Evolutionary conservation across 2,797 vertebrate genomes (phyloP).

Genomic region (Danio tinwini): DNA sequence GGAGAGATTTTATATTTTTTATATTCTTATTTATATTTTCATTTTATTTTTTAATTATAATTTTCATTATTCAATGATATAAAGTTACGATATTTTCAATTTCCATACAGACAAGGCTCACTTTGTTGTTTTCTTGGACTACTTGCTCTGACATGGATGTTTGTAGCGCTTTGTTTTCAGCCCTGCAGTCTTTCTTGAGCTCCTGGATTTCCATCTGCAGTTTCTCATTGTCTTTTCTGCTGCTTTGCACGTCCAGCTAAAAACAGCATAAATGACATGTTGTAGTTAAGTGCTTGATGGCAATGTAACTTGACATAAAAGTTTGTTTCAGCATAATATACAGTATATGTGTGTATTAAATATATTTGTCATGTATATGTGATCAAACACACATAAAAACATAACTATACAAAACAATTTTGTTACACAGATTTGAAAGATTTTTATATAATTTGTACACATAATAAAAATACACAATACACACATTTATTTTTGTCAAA

Average conservation of each 20-base stretch:
- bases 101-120: slow-evolving; percentile 55
- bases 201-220: slow-evolving; percentile 65
- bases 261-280: neutral
- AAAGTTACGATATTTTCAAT: neutral
- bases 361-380: no score
- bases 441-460: no score
- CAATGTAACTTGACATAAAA: no score
- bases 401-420: no score
- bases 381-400: no score
- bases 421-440: no score
- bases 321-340: no score
- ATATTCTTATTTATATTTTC: no score
- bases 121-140: slow-evolving; percentile 42
- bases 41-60: neutral
- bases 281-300: neutral
- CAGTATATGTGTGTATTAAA: no score
- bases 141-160: slow-evolving; percentile 61
- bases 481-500: no score
- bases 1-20: no score
- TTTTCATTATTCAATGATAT: neutral
- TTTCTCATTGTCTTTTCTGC: slow-evolving; percentile 68
- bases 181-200: slow-evolving; percentile 51
- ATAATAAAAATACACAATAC: no score
- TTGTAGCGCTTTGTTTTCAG: slow-evolving; percentile 64
- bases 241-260: slow-evolving; percentile 78